These are phyloP conservation scores for Cyanoramphus novaezelandiae DNA, from an alignment of 2,113 vertebrate species.

Conservation along the genomic window DNA sequence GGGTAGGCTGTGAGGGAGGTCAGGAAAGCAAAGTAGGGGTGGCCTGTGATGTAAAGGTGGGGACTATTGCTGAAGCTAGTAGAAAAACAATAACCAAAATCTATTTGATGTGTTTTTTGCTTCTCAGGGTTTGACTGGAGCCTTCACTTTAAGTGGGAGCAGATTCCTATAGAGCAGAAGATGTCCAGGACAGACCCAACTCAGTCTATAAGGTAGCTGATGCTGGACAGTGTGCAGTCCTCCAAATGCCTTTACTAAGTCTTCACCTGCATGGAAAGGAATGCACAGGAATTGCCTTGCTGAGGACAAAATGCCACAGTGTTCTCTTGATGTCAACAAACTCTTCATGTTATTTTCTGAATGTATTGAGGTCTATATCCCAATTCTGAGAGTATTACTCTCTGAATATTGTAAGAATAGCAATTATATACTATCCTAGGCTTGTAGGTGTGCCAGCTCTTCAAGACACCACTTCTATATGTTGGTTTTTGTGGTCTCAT, in stretches of 20 bases:
- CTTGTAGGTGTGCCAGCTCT: neutral
- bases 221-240: neutral
- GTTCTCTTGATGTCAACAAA: neutral
- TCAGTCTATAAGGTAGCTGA: slow-evolving; percentile 87
- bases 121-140: slow-evolving; percentile 97
- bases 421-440: neutral
- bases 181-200: slow-evolving; percentile 95
- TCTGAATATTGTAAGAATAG: neutral
- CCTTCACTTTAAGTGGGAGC: slow-evolving; percentile 99
- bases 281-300: neutral
- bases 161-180: slow-evolving; percentile 98
- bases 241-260: neutral
- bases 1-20: neutral
- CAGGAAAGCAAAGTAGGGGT: neutral
- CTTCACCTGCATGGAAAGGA: neutral
- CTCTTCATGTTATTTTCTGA: neutral
- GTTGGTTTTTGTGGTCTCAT: neutral
- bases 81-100: neutral
- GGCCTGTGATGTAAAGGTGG: neutral
- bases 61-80: neutral
- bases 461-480: neutral
- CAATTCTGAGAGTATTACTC: neutral
- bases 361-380: neutral
- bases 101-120: neutral
- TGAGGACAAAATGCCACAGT: neutral